Evolutionary conservation across 2,113 vertebrate genomes (phyloP).

Genomic region (Pseudorectes ferrugineus): DNA sequence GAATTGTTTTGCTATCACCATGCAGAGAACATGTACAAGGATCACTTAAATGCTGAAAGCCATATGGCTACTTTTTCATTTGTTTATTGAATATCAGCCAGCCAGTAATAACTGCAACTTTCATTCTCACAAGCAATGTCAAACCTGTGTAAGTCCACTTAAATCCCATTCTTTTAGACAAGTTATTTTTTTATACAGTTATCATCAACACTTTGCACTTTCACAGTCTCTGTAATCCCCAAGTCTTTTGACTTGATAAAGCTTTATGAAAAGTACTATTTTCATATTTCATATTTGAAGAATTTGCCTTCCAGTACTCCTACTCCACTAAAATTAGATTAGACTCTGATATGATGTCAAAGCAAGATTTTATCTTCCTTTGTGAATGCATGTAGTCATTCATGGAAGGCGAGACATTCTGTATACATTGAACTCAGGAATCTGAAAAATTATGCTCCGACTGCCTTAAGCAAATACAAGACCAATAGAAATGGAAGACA

Average conservation of each 20-base stretch:
- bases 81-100: neutral
- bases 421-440: neutral
- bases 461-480: neutral
- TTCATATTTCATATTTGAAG: neutral
- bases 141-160: neutral
- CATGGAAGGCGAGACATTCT: neutral
- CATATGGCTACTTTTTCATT: neutral
- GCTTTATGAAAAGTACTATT: neutral
- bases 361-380: neutral
- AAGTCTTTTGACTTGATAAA: neutral
- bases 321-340: neutral
- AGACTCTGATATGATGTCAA: neutral
- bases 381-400: accelerated
- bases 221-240: neutral
- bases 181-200: neutral
- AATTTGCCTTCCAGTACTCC: neutral
- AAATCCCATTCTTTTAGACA: neutral
- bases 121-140: neutral
- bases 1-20: neutral
- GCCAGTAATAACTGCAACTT: neutral
- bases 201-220: neutral
- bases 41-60: neutral
- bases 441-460: neutral
- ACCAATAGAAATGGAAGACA: neutral
- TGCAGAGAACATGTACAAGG: neutral